Percentiles rank a stretch among this genome's conserved stretches.
Evolutionary conservation across 2,888 invertebrate species (phyloP).

Genomic region (Dione juno): DNA sequence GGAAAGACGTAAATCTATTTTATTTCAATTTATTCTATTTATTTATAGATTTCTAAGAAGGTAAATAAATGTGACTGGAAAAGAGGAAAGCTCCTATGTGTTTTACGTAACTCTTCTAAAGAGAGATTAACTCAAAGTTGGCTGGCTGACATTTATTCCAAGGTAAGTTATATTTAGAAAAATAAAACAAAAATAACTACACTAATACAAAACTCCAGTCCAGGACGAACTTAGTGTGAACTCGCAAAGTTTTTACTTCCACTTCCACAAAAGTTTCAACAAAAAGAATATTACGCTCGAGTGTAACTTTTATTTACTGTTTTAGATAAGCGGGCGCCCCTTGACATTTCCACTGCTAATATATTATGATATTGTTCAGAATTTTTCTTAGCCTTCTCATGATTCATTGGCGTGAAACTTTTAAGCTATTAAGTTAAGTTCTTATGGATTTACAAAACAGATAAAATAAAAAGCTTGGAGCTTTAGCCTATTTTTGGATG

Average conservation of each 20-base stretch:
- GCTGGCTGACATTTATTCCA: background rate
- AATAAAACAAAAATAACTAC: conserved; percentile 38
- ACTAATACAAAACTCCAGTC: conserved; percentile 37
- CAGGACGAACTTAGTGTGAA: conserved; percentile 44
- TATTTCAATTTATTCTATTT: no score
- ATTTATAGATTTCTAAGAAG: no score
- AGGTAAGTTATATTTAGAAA: conserved; percentile 4
- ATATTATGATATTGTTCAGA: conserved; percentile 42
- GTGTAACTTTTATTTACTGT: conserved; percentile 50
- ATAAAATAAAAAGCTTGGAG: background rate
- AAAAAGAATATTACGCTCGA: conserved; percentile 46
- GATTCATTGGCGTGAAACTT: conserved; percentile 25
- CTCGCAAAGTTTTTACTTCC: conserved; percentile 44
- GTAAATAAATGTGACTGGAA: no score
- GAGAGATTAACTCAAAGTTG: background rate
- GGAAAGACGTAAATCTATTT: no score
- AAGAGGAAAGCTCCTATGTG: no score
- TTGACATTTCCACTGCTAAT: conserved; percentile 40
- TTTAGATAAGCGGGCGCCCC: conserved; percentile 46
- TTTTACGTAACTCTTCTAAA: background rate
- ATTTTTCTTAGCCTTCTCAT: conserved; percentile 20
- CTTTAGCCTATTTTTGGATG: background rate
- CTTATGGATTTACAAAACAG: background rate
- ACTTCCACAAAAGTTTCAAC: conserved; percentile 41
- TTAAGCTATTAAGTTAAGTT: conserved; percentile 14